phyloP scores from a whole-genome alignment of 2,797 vertebrate genomes.

The Podarcis lilfordi region DNA sequence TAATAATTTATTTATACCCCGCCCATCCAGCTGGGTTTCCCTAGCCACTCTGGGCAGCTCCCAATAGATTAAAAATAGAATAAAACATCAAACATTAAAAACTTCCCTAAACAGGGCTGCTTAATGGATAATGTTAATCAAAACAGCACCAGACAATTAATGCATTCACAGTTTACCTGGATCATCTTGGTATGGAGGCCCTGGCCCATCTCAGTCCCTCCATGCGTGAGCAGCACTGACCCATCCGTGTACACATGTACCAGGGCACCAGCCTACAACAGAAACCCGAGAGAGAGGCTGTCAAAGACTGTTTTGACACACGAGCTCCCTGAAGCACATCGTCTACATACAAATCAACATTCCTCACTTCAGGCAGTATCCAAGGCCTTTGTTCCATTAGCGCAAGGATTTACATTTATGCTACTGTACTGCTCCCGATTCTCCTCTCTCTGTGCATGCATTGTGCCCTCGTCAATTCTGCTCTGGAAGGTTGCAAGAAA shows the following conservation, averaged over 20 bases:
- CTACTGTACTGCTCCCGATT: background rate
- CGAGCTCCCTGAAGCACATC: background rate
- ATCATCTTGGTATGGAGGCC: slow-evolving; percentile 98
- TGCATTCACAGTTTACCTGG: slow-evolving; percentile 77
- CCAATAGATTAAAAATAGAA: no score
- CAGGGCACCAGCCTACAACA: slow-evolving; percentile 88
- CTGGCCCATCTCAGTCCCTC: slow-evolving; percentile 97
- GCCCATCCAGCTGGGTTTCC: no score
- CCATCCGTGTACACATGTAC: slow-evolving; percentile 94
- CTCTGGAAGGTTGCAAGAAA: no score
- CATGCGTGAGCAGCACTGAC: slow-evolving; percentile 92
- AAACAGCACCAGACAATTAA: background rate
- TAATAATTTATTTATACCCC: no score
- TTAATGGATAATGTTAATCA: background rate
- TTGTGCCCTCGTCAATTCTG: no score
- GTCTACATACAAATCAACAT: background rate
- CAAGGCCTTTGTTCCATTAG: no score
- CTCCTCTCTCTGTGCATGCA: background rate
- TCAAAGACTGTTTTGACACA: background rate
- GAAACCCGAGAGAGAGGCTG: background rate
- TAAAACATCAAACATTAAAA: background rate
- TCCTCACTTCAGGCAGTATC: background rate
- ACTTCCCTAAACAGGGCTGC: background rate
- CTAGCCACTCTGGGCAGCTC: no score
- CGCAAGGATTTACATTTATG: background rate